Percentiles rank a stretch among this genome's conserved stretches.
phyloP scores from a whole-genome alignment of 53 echinoderm and acorn worm genomes.

The Echinometra lucunter region DNA sequence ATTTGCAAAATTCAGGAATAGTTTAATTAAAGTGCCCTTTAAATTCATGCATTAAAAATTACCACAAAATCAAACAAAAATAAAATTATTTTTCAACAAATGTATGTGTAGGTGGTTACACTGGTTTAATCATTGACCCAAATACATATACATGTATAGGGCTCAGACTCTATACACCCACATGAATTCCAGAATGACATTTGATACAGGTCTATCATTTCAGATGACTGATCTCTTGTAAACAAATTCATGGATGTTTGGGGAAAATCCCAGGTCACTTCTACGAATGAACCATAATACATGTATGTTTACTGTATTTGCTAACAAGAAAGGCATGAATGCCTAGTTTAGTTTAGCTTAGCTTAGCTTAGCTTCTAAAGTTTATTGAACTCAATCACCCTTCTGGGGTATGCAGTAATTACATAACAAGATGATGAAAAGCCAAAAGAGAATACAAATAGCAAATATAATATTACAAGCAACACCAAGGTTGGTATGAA shows the following conservation, averaged over 20 bases:
- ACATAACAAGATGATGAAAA: no score
- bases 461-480: no score
- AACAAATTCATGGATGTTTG: background rate
- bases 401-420: no score
- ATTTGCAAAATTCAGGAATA: background rate
- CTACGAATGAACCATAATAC: background rate
- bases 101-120: background rate
- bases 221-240: background rate
- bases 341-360: no score
- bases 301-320: no score
- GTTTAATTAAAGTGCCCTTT: background rate
- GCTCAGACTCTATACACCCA: background rate
- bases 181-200: background rate
- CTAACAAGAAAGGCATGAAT: no score
- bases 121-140: background rate
- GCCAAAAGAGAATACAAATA: no score
- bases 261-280: background rate
- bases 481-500: no score
- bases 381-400: no score
- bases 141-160: background rate
- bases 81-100: constrained; percentile 4
- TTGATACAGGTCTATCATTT: background rate
- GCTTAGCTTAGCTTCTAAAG: no score
- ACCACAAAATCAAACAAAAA: background rate
- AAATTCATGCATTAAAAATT: no score